A percentile compares a stretch with the other conserved stretches of the same genome.
Evolutionary conservation across 2,888 invertebrate genomes (phyloP).

Genomic region (Podabrus alpinus): DNA sequence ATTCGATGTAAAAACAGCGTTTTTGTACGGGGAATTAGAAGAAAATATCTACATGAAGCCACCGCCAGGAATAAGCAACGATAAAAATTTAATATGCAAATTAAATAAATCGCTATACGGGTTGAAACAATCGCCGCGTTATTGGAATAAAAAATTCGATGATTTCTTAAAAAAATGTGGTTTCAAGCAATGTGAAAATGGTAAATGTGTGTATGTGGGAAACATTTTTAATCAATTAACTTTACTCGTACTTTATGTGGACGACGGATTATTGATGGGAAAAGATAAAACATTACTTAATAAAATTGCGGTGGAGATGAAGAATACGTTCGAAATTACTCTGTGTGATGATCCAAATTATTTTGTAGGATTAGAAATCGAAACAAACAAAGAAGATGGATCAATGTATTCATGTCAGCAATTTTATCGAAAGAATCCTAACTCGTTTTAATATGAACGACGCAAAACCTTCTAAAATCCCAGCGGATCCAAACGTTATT

Average conservation of each 20-base stretch:
- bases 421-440: conserved; percentile 14
- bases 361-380: conserved; percentile 31
- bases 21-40: conserved; percentile 31
- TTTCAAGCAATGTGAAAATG: conserved; percentile 3
- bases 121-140: conserved; percentile 17
- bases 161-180: not conserved
- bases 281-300: not conserved
- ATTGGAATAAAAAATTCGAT: conserved; percentile 19
- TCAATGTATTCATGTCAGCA: not conserved
- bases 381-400: not conserved
- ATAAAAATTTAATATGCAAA: not conserved
- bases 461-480: conserved; percentile 4
- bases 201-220: conserved; percentile 3
- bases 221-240: not conserved
- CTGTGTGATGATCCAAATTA: conserved; percentile 26
- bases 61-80: conserved; percentile 19
- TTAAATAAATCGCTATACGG: conserved; percentile 18
- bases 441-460: conserved; percentile 18
- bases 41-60: conserved; percentile 23
- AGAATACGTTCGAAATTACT: conserved; percentile 23
- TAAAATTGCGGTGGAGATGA: not conserved
- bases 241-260: too few species aligned
- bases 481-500: conserved; percentile 19
- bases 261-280: not conserved
- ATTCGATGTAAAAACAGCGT: conserved; percentile 34